Conservation (phyloP, 2,797 vertebrate genomes). For the Mormyrops boulengeri region DNA sequence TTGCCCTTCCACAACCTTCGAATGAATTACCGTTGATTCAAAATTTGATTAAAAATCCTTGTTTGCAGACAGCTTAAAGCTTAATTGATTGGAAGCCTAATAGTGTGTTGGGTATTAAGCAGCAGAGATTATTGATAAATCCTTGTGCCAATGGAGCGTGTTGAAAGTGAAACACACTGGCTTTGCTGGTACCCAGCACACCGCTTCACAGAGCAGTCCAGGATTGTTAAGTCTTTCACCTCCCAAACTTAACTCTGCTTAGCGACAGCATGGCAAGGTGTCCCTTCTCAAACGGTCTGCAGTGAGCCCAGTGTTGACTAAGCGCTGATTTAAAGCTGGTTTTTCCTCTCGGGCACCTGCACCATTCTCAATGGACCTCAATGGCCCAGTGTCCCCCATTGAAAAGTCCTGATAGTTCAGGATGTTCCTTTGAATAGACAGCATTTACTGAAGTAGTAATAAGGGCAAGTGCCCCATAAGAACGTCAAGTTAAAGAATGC, state of each 20-base stretch:
- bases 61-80: constrained; percentile 82
- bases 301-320: constrained; percentile 27
- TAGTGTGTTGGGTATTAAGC: constrained; percentile 66
- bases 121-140: constrained; percentile 58
- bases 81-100: constrained; percentile 80
- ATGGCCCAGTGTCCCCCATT: background rate
- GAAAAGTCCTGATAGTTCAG: background rate
- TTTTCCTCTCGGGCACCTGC: background rate
- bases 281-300: constrained; percentile 28
- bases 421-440: background rate
- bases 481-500: background rate
- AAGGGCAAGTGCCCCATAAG: background rate
- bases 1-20: constrained; percentile 66
- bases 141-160: constrained; percentile 55
- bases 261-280: constrained; percentile 37
- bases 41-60: constrained; percentile 75
- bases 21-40: constrained; percentile 65
- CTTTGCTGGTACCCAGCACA: constrained; percentile 45
- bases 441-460: constrained; percentile 16
- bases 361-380: background rate
- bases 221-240: constrained; percentile 52
- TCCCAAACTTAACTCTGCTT: constrained; percentile 42
- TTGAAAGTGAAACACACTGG: constrained; percentile 46
- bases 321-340: constrained; percentile 33
- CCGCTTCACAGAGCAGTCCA: constrained; percentile 46